A percentile compares a stretch with the other conserved stretches of the same genome.
These are phyloP conservation scores for Mactromeris polynyma DNA, from an alignment of 2,888 invertebrate genomes.

Conservation along the genomic window DNA sequence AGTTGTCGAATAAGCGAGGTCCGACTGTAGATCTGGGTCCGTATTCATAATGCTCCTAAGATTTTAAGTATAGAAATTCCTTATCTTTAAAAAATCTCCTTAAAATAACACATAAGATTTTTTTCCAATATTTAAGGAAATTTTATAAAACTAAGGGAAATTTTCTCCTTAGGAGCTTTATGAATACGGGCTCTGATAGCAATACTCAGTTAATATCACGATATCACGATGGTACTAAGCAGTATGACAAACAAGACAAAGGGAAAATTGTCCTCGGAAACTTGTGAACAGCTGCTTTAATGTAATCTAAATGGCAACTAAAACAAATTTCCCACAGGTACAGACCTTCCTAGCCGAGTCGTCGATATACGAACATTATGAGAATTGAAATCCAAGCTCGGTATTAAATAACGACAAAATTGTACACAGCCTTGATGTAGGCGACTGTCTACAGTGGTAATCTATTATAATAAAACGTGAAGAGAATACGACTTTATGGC, in stretches of 20 bases:
- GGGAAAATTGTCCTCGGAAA: not conserved
- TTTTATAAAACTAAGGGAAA: too few species aligned
- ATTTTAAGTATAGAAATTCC: too few species aligned
- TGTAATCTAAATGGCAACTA: not conserved
- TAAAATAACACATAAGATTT: too few species aligned
- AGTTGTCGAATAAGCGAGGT: too few species aligned
- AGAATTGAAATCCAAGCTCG: not conserved
- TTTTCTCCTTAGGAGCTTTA: too few species aligned
- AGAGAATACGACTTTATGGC: not conserved
- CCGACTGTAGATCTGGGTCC: too few species aligned
- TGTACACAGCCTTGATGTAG: not conserved
- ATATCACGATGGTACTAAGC: not conserved
- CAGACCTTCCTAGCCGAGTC: not conserved
- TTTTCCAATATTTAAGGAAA: too few species aligned
- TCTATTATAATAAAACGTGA: not conserved
- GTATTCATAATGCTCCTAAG: too few species aligned
- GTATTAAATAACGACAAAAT: not conserved
- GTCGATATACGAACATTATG: not conserved
- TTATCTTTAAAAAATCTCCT: too few species aligned
- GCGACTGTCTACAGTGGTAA: not conserved
- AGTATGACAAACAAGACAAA: not conserved
- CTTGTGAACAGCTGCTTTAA: not conserved
- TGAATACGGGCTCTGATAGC: too few species aligned
- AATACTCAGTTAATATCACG: not conserved
- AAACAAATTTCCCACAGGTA: slow-evolving; percentile 8